Evolutionary conservation across 1,140 invertebrate species (phyloP).

Genomic region (Trachymyrmex septentrionalis): DNA sequence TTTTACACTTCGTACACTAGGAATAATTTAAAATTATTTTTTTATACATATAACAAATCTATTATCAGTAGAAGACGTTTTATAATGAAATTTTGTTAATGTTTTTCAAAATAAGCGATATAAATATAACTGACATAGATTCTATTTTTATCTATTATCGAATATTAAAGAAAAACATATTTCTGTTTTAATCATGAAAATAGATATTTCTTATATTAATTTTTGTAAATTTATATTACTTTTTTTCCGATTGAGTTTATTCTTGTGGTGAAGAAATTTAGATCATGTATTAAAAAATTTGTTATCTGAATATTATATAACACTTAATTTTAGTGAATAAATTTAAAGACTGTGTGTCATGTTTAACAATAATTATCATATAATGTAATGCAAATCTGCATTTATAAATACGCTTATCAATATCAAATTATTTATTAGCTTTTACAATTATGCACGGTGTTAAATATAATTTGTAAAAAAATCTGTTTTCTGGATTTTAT

Average conservation of each 20-base stretch:
- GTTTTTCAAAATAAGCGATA: not conserved
- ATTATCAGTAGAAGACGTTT: not conserved
- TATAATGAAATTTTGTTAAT: not conserved
- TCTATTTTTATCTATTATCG: not conserved
- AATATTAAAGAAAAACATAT: not conserved
- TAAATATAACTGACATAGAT: not conserved
- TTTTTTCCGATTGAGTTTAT: not conserved
- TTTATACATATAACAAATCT: not conserved
- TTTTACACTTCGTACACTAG: not conserved
- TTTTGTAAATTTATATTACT: constrained; percentile 5
- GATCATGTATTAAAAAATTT: not conserved
- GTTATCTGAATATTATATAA: not conserved
- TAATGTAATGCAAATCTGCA: constrained; percentile 13
- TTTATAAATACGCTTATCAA: constrained; percentile 21
- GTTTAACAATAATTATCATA: constrained; percentile 7
- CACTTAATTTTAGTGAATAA: not conserved
- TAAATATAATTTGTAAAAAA: no score
- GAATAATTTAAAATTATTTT: not conserved
- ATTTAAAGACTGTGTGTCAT: not conserved
- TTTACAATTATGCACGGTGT: constrained; percentile 1
- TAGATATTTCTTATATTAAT: not conserved
- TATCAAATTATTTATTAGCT: not conserved
- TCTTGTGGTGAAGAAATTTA: not conserved
- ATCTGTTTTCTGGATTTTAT: no score
- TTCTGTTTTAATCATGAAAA: no score